Base-by-base conservation (phyloP, 1,140 invertebrate species). In the Helicoverpa zea region DNA sequence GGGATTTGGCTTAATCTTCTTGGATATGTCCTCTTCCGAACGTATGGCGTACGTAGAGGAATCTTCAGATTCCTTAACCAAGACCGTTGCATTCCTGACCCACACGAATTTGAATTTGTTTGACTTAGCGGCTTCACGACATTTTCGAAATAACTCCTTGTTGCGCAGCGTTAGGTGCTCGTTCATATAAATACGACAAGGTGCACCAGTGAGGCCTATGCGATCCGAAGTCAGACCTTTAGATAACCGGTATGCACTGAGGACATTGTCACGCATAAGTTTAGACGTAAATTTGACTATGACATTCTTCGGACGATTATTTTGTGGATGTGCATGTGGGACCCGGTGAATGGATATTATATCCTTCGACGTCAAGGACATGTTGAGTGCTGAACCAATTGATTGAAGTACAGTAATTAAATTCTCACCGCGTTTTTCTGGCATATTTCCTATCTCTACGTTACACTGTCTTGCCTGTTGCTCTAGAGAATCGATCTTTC, bases 271-370 rank as follows among this genome's bases (percentile, higher is more conserved):
- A 29, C 85, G 58, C 13, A 75, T 47, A 4, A 84, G 18, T n/a
- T 68, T 61, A 5, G 66, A 49, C 1, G 73, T 72, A 52, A 86
- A 82, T 64, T 84, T 86, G 4, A 81, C 78, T 35, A 83, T 79
- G 35, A 84, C 80, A 63, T 84, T 86, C 76, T 86, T 86, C 11
- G 82, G 82, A 49, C 80, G 73, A 29, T 13, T 30, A 49, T 54
- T 70, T 12, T 80, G 78, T 18, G 61, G 54, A 16, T 81, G 43
- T 4, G 79, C 79, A 13, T 79, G 82, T 13, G 80, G 83, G 3
- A 86, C 83, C 13, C 85, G 79, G 68, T 84, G 85, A 56, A 83
- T 49, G 7, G 85, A 64, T 2, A 81, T 18, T 47, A 86, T 77
- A 16, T 83, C 81, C 1, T 61, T 30, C 12, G 70, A 9, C 10